Conservation (phyloP, 2,888 invertebrate genomes). For the Hermaeophaga mercurialis region DNA sequence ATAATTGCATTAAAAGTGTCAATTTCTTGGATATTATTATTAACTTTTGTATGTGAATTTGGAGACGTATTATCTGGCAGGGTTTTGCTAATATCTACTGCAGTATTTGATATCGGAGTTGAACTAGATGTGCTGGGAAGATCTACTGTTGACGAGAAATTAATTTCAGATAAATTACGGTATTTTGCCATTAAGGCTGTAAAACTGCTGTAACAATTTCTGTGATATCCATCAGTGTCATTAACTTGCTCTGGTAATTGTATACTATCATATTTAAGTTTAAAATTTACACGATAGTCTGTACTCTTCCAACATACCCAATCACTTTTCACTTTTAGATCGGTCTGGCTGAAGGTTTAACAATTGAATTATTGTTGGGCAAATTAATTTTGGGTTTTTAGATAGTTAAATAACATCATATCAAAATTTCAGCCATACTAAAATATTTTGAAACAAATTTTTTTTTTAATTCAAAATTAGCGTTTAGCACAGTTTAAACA, state of each 20-base stretch:
- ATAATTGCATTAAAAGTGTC: conserved; percentile 13
- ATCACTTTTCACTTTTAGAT: conserved; percentile 9
- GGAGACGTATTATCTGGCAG: conserved; percentile 17
- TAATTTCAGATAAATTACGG: conserved; percentile 24
- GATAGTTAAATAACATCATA: conserved; percentile 6
- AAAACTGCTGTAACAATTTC: no score
- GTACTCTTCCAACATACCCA: conserved; percentile 9
- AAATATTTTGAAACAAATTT: conserved; percentile 7
- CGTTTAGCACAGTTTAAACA: conserved; percentile 11
- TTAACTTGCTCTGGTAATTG: no score
- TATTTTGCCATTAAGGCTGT: background rate
- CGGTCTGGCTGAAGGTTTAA: conserved; percentile 7
- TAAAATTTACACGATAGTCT: conserved; percentile 24
- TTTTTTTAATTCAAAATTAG: conserved; percentile 1
- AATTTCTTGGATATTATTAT: conserved; percentile 15
- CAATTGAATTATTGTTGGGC: conserved; percentile 4
- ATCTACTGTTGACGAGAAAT: conserved; percentile 26
- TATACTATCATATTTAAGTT: no score
- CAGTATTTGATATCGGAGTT: conserved; percentile 25
- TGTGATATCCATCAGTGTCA: no score
- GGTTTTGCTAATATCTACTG: conserved; percentile 18
- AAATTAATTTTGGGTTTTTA: conserved; percentile 10
- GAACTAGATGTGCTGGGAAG: conserved; percentile 30
- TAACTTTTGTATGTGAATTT: conserved; percentile 18
- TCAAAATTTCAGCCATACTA: conserved; percentile 11